Percentiles rank a stretch among this genome's conserved stretches.
These are phyloP conservation scores for Clepsis dumicolana DNA, from an alignment of 2,888 invertebrate genomes.

Conservation along the genomic window DNA sequence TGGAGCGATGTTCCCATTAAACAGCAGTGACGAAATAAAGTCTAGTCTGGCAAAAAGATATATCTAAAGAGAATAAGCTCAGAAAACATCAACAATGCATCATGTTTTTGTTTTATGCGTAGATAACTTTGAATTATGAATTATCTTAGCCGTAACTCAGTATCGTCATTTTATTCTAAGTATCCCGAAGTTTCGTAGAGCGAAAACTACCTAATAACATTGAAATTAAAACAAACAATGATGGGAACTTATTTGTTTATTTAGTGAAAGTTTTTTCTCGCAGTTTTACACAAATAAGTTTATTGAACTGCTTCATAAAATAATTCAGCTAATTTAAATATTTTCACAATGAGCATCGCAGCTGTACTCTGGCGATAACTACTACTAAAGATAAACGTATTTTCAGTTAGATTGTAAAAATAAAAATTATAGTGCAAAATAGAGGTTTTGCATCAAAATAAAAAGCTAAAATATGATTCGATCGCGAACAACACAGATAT, in stretches of 20 bases:
- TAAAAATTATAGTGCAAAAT: neutral
- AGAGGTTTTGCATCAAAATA: neutral
- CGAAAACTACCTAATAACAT: neutral
- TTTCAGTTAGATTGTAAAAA: neutral
- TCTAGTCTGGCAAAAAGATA: neutral
- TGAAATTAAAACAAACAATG: conserved; percentile 6
- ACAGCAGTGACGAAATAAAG: too few relatives aligned
- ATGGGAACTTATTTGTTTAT: conserved; percentile 9
- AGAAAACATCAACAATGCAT: neutral
- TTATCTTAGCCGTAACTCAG: neutral
- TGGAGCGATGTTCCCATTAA: too few relatives aligned
- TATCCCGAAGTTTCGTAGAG: neutral
- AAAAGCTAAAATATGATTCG: too few relatives aligned
- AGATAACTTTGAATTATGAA: neutral
- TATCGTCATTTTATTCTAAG: neutral
- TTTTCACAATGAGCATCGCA: conserved; percentile 9
- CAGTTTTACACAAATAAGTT: conserved; percentile 27
- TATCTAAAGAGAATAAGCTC: neutral
- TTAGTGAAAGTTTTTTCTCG: neutral
- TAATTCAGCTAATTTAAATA: conserved; percentile 31
- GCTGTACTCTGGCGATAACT: conserved; percentile 25
- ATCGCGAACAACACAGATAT: too few relatives aligned
- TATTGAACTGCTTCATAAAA: conserved; percentile 30
- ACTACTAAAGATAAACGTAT: conserved; percentile 5
- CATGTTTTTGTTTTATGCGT: neutral